Conservation (phyloP, 2,113 vertebrate genomes). For the Azemiops feae region DNA sequence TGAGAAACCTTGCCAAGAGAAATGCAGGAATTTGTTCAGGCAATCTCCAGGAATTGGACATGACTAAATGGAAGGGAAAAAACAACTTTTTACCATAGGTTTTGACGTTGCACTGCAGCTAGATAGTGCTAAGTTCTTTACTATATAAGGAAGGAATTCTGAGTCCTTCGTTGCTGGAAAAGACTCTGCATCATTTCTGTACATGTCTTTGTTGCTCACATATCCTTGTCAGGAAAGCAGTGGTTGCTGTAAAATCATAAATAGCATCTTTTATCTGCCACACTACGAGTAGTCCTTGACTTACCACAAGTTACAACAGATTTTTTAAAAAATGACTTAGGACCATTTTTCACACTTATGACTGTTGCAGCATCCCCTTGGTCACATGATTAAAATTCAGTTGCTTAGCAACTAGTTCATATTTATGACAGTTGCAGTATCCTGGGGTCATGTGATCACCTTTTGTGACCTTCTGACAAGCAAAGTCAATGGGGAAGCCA, state of each 20-base stretch:
- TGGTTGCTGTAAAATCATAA: neutral
- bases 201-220: neutral
- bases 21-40: neutral
- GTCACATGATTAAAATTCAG: neutral
- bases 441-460: neutral
- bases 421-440: neutral
- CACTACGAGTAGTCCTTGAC: neutral
- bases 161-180: neutral
- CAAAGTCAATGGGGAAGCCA: neutral
- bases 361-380: neutral
- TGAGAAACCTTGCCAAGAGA: neutral
- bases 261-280: neutral
- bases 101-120: conserved; percentile 15
- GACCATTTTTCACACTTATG: neutral
- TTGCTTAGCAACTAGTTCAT: neutral
- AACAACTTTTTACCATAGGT: neutral
- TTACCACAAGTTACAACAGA: neutral
- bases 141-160: neutral
- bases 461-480: neutral
- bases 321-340: neutral
- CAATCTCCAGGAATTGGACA: neutral
- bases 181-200: neutral
- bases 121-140: conserved; percentile 35
- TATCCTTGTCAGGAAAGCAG: neutral
- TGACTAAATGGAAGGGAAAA: neutral